Evolutionary conservation across 1,140 invertebrate species (phyloP).

Genomic region (Campoletis sonorensis): DNA sequence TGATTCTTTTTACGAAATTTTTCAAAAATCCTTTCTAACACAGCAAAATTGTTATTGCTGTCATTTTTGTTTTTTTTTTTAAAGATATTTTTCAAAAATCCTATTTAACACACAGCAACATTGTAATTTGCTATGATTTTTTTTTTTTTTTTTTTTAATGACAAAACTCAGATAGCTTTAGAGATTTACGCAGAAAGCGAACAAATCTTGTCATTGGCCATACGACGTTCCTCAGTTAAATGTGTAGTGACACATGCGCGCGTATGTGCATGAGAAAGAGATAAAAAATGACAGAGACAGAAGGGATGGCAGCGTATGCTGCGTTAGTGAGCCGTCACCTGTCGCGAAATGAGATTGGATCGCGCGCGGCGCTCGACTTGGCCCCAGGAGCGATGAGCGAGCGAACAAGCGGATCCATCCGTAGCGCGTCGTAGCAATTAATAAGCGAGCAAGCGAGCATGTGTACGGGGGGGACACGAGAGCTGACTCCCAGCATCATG

Average conservation of each 20-base stretch:
- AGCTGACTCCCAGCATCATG: background rate
- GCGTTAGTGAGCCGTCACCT: constrained; percentile 56
- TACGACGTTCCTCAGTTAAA: background rate
- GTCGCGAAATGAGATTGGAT: constrained; percentile 48
- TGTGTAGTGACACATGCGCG: background rate
- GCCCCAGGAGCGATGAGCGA: constrained; percentile 37
- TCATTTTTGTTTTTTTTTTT: too few species aligned
- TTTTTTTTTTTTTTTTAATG: too few species aligned
- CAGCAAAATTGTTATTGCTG: too few species aligned
- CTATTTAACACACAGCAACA: too few species aligned
- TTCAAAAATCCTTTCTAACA: too few species aligned
- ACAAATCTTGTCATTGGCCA: background rate
- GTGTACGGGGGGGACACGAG: background rate
- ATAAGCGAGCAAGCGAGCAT: constrained; percentile 27
- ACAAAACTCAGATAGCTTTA: too few species aligned
- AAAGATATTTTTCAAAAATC: too few species aligned
- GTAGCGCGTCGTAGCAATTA: constrained; percentile 41
- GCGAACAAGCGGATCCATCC: constrained; percentile 50
- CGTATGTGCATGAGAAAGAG: background rate
- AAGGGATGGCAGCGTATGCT: constrained; percentile 42
- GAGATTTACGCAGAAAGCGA: background rate
- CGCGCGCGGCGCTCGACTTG: constrained; percentile 39
- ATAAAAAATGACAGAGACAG: constrained; percentile 32
- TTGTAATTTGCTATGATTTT: too few species aligned
- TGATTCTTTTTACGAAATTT: too few species aligned